Conservation (phyloP, 2,888 invertebrate genomes). For the Rambutsinella grinnellia region DNA sequence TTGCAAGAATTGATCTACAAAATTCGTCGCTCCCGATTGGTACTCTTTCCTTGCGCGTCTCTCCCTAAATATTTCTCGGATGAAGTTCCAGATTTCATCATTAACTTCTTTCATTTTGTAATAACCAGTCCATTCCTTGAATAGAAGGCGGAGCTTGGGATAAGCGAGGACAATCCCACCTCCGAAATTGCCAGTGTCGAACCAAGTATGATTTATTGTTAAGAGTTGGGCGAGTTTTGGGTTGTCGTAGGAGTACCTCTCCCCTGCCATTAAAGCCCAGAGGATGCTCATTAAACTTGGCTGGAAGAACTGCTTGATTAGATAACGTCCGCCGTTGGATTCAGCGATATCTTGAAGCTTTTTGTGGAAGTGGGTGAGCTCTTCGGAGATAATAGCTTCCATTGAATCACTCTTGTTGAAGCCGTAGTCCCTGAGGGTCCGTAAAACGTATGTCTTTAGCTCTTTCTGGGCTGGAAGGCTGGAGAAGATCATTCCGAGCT, state of each 20-base stretch:
- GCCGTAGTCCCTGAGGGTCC: slow-evolving; percentile 57
- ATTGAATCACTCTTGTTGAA: slow-evolving; percentile 59
- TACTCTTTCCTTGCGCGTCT: slow-evolving; percentile 50
- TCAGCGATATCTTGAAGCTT: slow-evolving; percentile 28
- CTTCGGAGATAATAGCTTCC: slow-evolving; percentile 50
- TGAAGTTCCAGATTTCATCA: slow-evolving; percentile 50
- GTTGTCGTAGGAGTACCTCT: slow-evolving; percentile 61
- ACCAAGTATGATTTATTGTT: slow-evolving; percentile 60
- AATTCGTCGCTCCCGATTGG: slow-evolving; percentile 53
- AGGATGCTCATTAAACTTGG: slow-evolving; percentile 62
- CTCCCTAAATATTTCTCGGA: too few species aligned
- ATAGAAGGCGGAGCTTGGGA: slow-evolving; percentile 76
- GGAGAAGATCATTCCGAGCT: slow-evolving; percentile 47
- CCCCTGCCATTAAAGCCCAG: slow-evolving; percentile 64
- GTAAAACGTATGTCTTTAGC: slow-evolving; percentile 56
- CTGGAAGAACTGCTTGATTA: slow-evolving; percentile 61
- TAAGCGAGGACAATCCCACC: slow-evolving; percentile 62
- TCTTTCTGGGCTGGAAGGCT: slow-evolving; percentile 52
- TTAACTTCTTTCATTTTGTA: slow-evolving; percentile 66
- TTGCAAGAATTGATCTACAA: slow-evolving; percentile 58
- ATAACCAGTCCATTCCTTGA: slow-evolving; percentile 77
- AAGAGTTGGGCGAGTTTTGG: slow-evolving; percentile 59
- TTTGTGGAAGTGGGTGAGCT: slow-evolving; percentile 51
- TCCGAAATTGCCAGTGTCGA: slow-evolving; percentile 63
- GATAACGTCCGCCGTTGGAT: slow-evolving; percentile 47